Evolutionary conservation across 2,888 invertebrate species (phyloP), one percentile per base, ranked within the genome.

Genomic region (Atrina japonica): DNA sequence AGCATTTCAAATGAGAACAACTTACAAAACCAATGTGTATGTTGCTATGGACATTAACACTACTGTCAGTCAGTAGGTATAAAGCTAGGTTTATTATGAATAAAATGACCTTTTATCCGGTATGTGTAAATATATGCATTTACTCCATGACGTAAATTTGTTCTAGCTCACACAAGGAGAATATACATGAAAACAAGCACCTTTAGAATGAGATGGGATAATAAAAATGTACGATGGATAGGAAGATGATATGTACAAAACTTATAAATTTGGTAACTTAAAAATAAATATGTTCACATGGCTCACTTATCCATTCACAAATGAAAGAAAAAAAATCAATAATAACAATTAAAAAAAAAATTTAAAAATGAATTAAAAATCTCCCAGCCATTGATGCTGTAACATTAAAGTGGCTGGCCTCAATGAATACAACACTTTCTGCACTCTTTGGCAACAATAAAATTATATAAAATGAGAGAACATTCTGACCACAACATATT

Each of bases 401-500:
- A 7, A 35, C 35, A 7, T 7, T 35, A 7, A 52, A 74, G 70
- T 73, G 76, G 82, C 84, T 83, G 83, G 84, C 82, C 87, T 83
- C 84, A 82, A 84, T 78, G 70, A 82, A 80, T 77, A 55, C 67
- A 83, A 86, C 86, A 86, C 86, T 83, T 83, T 81, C 85, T 86
- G 87, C 87, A 87, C 87, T 87, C 87, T 67, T 53, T 52, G 70
- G 65, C 70, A 52, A 64, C 50, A 56, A 56, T 56, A 56, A 53
- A 40, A 56, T 35, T 40, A 21, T 29, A 53, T 52, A 50, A 64
- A 64, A 55, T 55, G 40, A 30, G 40, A 35, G 5, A 35, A 35
- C 35, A 35, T 35, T 35, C 35, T 35, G 35, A 35, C 35, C 23
- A 56, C 56, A 56, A 35, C 41, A 6, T 11, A 5, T 11, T 11